Conservation (phyloP, 2,888 invertebrate species). For the Brachylomia viminalis region DNA sequence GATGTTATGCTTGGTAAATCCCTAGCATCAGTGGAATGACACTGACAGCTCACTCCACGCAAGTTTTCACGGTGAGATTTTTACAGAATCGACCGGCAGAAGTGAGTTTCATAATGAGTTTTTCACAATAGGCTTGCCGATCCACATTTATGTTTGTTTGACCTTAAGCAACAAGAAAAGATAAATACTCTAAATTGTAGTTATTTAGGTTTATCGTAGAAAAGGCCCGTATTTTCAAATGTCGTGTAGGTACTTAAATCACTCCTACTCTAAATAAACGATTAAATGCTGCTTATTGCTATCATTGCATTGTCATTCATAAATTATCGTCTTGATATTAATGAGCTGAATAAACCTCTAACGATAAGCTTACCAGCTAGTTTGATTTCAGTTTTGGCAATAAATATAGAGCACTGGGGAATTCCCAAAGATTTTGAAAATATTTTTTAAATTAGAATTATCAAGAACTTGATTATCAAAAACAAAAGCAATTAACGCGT, state of each 20-base stretch:
- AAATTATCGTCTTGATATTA: conserved; percentile 30
- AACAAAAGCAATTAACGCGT: too few relatives aligned
- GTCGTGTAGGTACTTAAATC: conserved; percentile 38
- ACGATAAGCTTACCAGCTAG: background rate
- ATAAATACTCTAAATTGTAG: background rate
- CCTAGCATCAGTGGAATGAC: too few relatives aligned
- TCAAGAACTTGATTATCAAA: too few relatives aligned
- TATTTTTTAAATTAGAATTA: too few relatives aligned
- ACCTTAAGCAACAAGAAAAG: background rate
- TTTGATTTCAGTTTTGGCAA: conserved; percentile 10
- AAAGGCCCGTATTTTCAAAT: conserved; percentile 28
- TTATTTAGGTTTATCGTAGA: conserved; percentile 22
- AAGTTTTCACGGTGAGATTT: too few relatives aligned
- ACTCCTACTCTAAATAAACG: conserved; percentile 45
- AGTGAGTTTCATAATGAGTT: background rate
- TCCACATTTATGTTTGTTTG: background rate
- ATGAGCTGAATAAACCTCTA: background rate
- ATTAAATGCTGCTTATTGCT: conserved; percentile 40
- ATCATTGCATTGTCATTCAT: conserved; percentile 30
- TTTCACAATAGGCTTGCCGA: background rate
- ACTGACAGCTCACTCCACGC: too few relatives aligned
- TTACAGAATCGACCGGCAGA: too few relatives aligned
- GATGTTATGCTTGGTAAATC: too few relatives aligned
- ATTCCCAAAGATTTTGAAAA: too few relatives aligned
- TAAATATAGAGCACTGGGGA: too few relatives aligned